Base-by-base conservation (phyloP, 2,888 invertebrate genomes). In the Lysandra coridon region DNA sequence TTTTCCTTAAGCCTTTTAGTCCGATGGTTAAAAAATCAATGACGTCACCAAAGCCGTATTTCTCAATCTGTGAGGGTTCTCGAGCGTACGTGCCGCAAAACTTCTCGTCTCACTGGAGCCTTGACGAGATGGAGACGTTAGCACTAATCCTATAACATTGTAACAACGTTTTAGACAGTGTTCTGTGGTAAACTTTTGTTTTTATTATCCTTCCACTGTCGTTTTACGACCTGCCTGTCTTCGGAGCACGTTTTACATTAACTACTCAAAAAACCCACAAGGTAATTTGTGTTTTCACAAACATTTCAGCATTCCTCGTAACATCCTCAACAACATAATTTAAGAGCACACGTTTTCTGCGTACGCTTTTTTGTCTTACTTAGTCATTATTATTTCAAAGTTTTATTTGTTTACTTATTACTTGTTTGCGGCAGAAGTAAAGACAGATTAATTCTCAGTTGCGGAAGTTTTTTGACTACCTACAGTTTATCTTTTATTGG, bases 201-300 rank as follows among this genome's bases (percentile, higher is more conserved):
- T 83, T 81, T 83, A 82, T 81, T 80, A 77, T 79, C 76, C 76
- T 80, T 79, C 80, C 30, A 82, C 80, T 79, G 79, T 81, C 78
- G 80, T 81, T 83, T 81, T 82, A 83, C 82, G 83, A 81, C 80
- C 80, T 37, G 60, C 60, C 80, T 75, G 81, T 79, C 78, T 81
- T 79, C 75, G 79, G 80, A 79, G 80, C 81, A 80, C 78, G 79
- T 80, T 80, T 81, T 80, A 79, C 80, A 80, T 80, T 82, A 79
- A 80, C 80, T 75, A 80, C 80, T 78, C 81, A 80, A 82, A 82
- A 82, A 79, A 80, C 80, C 75, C 78, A 57, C 77, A 78, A 76
- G 69, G 69, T 44, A 64, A 75, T 37, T 73, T 57, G 23, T 77
- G 14, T 40, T 76, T 40, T 53, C 64, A 44, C 62, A 57, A 53